A percentile compares a stretch with the other conserved stretches of the same genome.
phyloP scores from a whole-genome alignment of 2,888 invertebrate genomes.

The Criorhina ranunculi region DNA sequence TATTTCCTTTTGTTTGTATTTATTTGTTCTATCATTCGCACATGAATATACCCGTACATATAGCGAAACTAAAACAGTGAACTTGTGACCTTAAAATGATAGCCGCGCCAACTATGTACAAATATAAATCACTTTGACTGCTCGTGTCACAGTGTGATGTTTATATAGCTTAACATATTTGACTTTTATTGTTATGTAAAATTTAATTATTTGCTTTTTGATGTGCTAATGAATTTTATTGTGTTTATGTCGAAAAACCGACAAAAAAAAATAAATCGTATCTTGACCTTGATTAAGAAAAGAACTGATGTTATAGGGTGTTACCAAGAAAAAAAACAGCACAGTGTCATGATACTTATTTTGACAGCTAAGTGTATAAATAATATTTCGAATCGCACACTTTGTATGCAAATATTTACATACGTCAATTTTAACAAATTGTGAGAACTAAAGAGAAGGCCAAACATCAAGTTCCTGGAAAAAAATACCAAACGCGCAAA shows the following conservation, averaged over 20 bases:
- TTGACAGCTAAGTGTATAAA: too few species aligned
- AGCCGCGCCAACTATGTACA: slow-evolving; percentile 7
- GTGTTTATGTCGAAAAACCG: neutral
- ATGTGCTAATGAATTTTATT: slow-evolving; percentile 14
- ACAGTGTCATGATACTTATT: too few species aligned
- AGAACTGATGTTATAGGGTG: neutral
- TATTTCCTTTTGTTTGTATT: neutral
- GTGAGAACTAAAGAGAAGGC: too few species aligned
- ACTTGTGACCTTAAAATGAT: slow-evolving; percentile 32
- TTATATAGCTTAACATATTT: slow-evolving; percentile 17
- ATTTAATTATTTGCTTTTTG: slow-evolving; percentile 40
- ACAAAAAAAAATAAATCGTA: neutral
- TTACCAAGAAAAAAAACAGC: too few species aligned
- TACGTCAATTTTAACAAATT: too few species aligned
- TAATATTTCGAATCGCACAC: too few species aligned
- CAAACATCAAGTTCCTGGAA: too few species aligned
- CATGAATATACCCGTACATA: too few species aligned
- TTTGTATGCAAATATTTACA: too few species aligned
- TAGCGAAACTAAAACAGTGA: slow-evolving; percentile 22
- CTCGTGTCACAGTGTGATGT: slow-evolving; percentile 14
- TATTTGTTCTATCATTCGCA: too few species aligned
- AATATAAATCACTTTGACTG: slow-evolving; percentile 15
- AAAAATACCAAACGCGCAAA: too few species aligned
- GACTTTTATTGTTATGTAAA: slow-evolving; percentile 50
- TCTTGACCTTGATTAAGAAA: slow-evolving; percentile 3